Evolutionary conservation across 2,113 vertebrate genomes (phyloP).

Genomic region (Corythoichthys haematopterus): DNA sequence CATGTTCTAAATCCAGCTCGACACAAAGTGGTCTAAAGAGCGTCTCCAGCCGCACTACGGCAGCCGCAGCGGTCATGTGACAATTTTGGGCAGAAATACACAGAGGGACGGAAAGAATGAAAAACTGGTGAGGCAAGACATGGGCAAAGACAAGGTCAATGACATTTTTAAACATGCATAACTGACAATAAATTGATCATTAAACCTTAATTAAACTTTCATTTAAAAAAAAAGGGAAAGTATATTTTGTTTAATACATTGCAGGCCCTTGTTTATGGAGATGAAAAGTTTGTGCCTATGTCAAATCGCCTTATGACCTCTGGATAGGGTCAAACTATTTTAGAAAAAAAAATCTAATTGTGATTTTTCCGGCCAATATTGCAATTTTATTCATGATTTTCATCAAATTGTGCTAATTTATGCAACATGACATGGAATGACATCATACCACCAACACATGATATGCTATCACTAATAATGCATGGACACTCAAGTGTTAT

Average conservation of each 20-base stretch:
- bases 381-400: too few relatives aligned
- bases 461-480: too few relatives aligned
- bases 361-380: too few relatives aligned
- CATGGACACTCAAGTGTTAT: too few relatives aligned
- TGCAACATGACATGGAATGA: too few relatives aligned
- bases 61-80: conserved; percentile 28
- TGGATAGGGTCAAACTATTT: too few relatives aligned
- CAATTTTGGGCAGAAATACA: conserved; percentile 45
- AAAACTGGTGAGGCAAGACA: not conserved
- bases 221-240: not conserved
- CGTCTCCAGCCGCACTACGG: conserved; percentile 19
- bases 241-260: not conserved
- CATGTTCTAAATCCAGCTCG: conserved; percentile 16
- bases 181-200: not conserved
- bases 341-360: too few relatives aligned
- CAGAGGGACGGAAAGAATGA: conserved; percentile 25
- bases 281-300: not conserved
- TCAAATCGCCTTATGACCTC: not conserved
- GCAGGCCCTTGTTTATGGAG: not conserved
- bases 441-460: too few relatives aligned
- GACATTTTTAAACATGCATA: conserved; percentile 10
- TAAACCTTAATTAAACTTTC: not conserved
- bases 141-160: conserved; percentile 40
- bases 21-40: conserved; percentile 29
- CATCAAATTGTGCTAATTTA: too few relatives aligned